These are phyloP conservation scores for Lutjanus argentimaculatus DNA, from an alignment of 2,797 vertebrate species.

Conservation along the genomic window DNA sequence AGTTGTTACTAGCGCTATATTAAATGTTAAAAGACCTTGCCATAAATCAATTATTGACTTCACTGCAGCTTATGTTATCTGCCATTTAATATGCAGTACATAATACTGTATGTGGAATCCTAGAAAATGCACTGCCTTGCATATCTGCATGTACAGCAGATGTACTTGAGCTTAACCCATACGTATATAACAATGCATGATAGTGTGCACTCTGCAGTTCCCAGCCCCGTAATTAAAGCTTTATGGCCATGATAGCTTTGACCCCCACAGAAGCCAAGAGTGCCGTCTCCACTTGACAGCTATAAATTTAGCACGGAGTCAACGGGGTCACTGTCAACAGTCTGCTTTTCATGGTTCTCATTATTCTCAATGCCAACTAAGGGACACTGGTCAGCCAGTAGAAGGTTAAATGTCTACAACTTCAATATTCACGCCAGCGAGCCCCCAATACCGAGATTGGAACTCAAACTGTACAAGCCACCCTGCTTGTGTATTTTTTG, in stretches of 20 bases:
- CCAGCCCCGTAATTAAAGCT: conserved; percentile 71
- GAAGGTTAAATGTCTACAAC: conserved; percentile 61
- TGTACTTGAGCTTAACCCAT: conserved; percentile 9
- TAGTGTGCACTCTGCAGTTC: conserved; percentile 23
- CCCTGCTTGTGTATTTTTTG: conserved; percentile 19
- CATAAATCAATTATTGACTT: background rate
- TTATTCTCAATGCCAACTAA: conserved; percentile 77
- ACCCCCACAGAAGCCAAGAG: conserved; percentile 61
- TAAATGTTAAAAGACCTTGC: no score
- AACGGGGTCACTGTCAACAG: conserved; percentile 77
- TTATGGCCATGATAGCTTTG: conserved; percentile 66
- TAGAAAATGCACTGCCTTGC: background rate
- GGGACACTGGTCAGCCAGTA: conserved; percentile 49
- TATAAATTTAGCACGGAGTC: conserved; percentile 72
- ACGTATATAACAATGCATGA: conserved; percentile 17
- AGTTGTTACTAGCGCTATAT: no score
- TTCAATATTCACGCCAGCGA: conserved; percentile 55
- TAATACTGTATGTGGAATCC: background rate
- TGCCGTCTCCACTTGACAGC: conserved; percentile 57
- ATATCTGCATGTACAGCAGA: background rate
- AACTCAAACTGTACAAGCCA: conserved; percentile 21
- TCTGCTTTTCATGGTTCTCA: conserved; percentile 76
- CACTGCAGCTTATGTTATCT: background rate
- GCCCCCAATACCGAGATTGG: background rate
- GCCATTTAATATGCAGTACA: background rate